Evolutionary conservation across 2,797 vertebrate species (phyloP), one percentile per base, ranked within the genome.

Genomic region (Smutsia temminckii): DNA sequence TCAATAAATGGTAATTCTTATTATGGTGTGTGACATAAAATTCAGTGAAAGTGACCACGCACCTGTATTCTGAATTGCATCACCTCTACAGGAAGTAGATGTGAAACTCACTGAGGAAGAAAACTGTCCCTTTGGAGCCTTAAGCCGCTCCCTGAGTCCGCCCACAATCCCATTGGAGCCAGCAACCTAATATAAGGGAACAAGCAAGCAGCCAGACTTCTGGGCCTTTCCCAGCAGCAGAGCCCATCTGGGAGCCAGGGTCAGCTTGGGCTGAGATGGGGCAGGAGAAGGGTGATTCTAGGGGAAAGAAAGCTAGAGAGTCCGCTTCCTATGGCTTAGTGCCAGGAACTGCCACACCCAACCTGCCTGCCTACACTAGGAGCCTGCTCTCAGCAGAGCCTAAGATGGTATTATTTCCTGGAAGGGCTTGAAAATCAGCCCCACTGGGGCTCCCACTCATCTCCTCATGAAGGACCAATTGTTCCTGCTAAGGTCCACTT

Each of bases 351-450:
- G 0, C 21, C 77, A 27, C 0, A 2, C 1, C 55, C 12, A 16
- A 21, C 29, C 49, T 75, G 4, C 16, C 77, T 9, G 2, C 42
- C 57, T 64, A 25, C 25, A 46, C 21, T 6, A 32, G 46, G 37
- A 79, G 17, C 4, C 64, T 79, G 13, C 2, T 3, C 5, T n/a
- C 27, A 37, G 23, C 51, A 9, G 32, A 91, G 74, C 20, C 59
- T 42, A 72, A 86, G 14, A 42, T 20, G 27, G 4, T n/a, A 5
- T 3, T 13, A 55, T 29, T 78, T 75, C 66, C 79, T 63, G 20
- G 6, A 89, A 53, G 25, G 79, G 5, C 59, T 79, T 83, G 49
- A 74, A 72, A 95, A 42, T 25, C 59, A 95, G 63, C 59, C 37
- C 29, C 74, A 74, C 14, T 6, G 4, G 13, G 17, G 46, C n/a